Base-by-base conservation (phyloP, 2,797 vertebrate species). In the Aplochiton taeniatus region DNA sequence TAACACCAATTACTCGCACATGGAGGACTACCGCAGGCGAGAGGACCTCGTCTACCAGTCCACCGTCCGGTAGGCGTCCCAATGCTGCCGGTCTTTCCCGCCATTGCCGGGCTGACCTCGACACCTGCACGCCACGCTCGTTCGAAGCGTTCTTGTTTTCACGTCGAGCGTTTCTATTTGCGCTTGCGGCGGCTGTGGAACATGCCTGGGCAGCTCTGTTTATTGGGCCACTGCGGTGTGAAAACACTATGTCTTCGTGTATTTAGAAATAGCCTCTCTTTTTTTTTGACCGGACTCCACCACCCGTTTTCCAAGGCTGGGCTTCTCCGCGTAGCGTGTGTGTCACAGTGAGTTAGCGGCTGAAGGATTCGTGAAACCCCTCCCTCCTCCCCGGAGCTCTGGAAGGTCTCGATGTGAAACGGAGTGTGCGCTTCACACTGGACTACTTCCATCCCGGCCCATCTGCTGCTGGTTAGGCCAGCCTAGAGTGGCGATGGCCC, bases 1-100 rank as follows among this genome's bases (percentile, higher is more conserved):
- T 85, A 98, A 97, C 81, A 98, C 96, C 88, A 99, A 99, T 82
- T 97, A 95, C 85, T 98, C 97, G 0, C 96, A 99, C 84, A 97
- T 98, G 96, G 97, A 99, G 87, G 96, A 95, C 74, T 97, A 97
- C 74, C 93, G 95, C 69, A 93, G 94, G 80, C 87, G 96, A 13
- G 96, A 99, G 71, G 97, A 99, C 65, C 91, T 99, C 13, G 95
- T 98, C 19, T 99, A 99, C 74, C 96, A 98, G 81, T 97, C 96
- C 58, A 99, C 97, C 0, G 96, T 99, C 80, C 93, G 97, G 97
- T 98, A 85, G 95, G 95, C 65, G 17, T 79, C 41, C 6, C 48
- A 59, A 68, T 60, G 16, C 56, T 65, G 76, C 66, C 19, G 61
- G 0, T 17, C 50, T 69, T 44, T 0, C 49, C 70, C 66, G 18